phyloP scores from a whole-genome alignment of 2,888 invertebrate species.

The Xiphydria camelus region DNA sequence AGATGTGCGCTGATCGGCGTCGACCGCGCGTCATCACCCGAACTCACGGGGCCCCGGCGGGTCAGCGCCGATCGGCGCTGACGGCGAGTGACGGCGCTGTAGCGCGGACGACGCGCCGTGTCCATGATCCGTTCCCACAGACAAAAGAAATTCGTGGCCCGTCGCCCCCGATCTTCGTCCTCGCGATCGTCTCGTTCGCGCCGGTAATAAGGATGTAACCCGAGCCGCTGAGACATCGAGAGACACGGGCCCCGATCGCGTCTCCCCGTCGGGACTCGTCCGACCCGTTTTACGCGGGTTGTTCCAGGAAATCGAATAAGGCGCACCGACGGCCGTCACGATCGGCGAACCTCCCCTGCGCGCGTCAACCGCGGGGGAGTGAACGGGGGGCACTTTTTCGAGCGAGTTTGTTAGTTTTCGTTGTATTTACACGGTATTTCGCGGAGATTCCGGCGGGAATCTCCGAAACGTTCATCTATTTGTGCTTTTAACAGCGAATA shows the following conservation, averaged over 20 bases:
- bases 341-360: too few relatives aligned
- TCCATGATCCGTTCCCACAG: slow-evolving; percentile 51
- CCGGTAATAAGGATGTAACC: slow-evolving; percentile 57
- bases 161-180: slow-evolving; percentile 51
- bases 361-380: too few relatives aligned
- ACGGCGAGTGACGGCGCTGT: slow-evolving; percentile 45
- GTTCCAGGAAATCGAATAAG: too few relatives aligned
- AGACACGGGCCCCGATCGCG: background rate
- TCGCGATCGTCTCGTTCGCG: slow-evolving; percentile 6
- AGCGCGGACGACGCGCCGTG: slow-evolving; percentile 32
- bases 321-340: too few relatives aligned
- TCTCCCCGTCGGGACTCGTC: background rate
- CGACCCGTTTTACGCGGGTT: background rate
- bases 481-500: too few relatives aligned
- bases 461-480: too few relatives aligned
- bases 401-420: too few relatives aligned
- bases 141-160: slow-evolving; percentile 52
- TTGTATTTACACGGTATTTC: too few relatives aligned
- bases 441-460: too few relatives aligned
- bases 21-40: slow-evolving; percentile 49
- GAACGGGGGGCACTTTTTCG: too few relatives aligned
- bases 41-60: slow-evolving; percentile 38
- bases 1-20: slow-evolving; percentile 42
- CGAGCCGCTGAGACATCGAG: slow-evolving; percentile 37
- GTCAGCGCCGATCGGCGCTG: too few relatives aligned